Percentiles rank a stretch among this genome's conserved stretches.
These are phyloP conservation scores for Sinocyclocheilus maitianheensis DNA, from an alignment of 2,113 vertebrate species.

Conservation along the genomic window DNA sequence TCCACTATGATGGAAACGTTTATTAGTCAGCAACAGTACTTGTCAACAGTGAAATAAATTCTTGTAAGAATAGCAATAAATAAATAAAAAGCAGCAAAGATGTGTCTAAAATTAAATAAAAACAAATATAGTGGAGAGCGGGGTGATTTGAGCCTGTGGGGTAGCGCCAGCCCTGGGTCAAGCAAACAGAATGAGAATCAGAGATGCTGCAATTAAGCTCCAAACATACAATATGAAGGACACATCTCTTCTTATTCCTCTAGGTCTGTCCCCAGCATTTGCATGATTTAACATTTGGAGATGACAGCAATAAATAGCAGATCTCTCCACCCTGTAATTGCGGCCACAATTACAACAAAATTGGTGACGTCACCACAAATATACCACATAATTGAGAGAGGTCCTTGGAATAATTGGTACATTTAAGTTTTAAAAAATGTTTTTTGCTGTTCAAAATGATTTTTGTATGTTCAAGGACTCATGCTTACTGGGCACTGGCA, in stretches of 20 bases:
- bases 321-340: constrained; percentile 44
- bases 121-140: no score
- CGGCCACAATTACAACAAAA: background rate
- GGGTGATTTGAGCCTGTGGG: no score
- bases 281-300: constrained; percentile 52
- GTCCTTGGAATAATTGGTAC: no score
- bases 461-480: no score
- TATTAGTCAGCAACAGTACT: background rate
- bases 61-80: background rate
- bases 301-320: constrained; percentile 53
- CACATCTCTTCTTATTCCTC: background rate
- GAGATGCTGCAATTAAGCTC: constrained; percentile 13
- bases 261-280: constrained; percentile 20
- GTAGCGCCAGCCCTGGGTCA: background rate
- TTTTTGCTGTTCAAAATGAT: no score
- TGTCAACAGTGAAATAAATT: background rate
- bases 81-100: background rate
- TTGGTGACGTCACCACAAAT: no score
- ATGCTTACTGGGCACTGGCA: constrained; percentile 42
- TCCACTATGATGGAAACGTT: no score
- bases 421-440: no score
- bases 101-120: background rate
- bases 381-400: no score
- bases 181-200: constrained; percentile 6
- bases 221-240: background rate